A percentile compares a stretch with the other conserved stretches of the same genome.
Conservation (phyloP, 1,140 invertebrate species). For the Lucilia cuprina region DNA sequence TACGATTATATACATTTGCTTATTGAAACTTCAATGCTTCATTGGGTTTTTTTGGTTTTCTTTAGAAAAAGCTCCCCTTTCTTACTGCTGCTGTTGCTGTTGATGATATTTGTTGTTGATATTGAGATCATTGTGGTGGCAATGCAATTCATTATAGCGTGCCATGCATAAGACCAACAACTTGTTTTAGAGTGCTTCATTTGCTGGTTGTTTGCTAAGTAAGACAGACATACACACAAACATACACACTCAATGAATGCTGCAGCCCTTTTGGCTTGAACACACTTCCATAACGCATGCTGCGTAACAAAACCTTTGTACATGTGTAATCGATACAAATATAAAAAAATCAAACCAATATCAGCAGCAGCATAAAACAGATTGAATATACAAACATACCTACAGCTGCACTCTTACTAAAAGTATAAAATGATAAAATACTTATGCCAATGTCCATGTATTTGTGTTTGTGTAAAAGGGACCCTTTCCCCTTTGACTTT, state of each 20-base stretch:
- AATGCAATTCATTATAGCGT: constrained; percentile 33
- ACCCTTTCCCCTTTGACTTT: constrained; percentile 25
- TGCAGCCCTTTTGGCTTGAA: constrained; percentile 4
- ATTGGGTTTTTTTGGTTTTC: constrained; percentile 18
- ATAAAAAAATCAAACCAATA: neutral
- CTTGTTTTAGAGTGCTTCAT: neutral
- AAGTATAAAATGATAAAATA: neutral
- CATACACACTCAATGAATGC: no score
- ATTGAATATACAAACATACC: neutral
- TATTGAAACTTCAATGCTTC: constrained; percentile 27
- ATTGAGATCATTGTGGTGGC: constrained; percentile 25
- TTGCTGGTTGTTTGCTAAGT: neutral
- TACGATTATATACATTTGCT: neutral
- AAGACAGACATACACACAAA: neutral
- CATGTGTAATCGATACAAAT: constrained; percentile 30
- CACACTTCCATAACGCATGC: constrained; percentile 33
- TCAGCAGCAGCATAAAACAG: neutral
- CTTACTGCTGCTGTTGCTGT: neutral
- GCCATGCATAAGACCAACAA: constrained; percentile 18
- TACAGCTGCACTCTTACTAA: no score
- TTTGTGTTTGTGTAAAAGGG: neutral
- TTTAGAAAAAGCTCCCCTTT: neutral
- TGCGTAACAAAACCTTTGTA: constrained; percentile 29
- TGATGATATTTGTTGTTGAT: neutral
- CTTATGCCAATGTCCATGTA: neutral